Evolutionary conservation across 2,888 invertebrate species (phyloP).

Genomic region (Nemapogon koenigi): DNA sequence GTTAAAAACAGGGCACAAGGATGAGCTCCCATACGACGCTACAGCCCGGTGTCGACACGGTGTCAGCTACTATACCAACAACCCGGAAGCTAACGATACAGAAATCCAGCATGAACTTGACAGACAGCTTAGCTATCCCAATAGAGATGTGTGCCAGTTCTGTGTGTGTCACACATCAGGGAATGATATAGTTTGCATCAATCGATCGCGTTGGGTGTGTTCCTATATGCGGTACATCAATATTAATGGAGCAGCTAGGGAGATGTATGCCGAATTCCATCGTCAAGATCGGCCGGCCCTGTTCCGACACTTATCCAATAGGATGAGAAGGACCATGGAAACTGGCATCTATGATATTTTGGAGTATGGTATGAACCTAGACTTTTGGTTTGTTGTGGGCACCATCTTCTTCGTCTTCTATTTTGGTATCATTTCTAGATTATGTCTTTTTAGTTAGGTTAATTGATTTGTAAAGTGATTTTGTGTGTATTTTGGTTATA

Average conservation of each 20-base stretch:
- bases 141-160: constrained; percentile 29
- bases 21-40: constrained; percentile 41
- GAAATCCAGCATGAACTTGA: constrained; percentile 25
- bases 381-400: no score
- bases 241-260: constrained; percentile 20
- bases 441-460: no score
- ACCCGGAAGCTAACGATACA: constrained; percentile 27
- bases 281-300: constrained; percentile 37
- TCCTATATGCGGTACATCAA: constrained; percentile 31
- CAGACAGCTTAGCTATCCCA: constrained; percentile 30
- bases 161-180: constrained; percentile 38
- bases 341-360: constrained; percentile 33
- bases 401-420: no score
- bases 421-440: no score
- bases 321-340: constrained; percentile 47
- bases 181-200: constrained; percentile 25
- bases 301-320: constrained; percentile 36
- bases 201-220: constrained; percentile 33
- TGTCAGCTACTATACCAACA: constrained; percentile 36
- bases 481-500: no score
- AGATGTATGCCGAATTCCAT: constrained; percentile 28
- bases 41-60: constrained; percentile 34
- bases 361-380: constrained; percentile 35
- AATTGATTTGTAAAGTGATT: no score
- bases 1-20: constrained; percentile 53